Conservation (phyloP, 2,113 vertebrate genomes). For the Canis aureus region DNA sequence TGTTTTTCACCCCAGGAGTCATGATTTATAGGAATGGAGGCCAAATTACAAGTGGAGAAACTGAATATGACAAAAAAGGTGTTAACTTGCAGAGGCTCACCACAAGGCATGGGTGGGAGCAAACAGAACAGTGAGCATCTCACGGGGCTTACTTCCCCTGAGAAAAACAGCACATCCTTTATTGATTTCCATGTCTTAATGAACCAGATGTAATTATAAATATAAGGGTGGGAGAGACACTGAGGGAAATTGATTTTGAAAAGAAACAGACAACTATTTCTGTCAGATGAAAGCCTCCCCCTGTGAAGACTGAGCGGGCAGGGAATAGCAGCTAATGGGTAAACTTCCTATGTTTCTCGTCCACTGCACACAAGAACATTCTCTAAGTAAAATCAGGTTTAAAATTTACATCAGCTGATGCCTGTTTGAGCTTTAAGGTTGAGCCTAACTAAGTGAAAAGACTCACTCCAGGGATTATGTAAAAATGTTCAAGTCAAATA, state of each 20-base stretch:
- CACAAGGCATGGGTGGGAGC: not conserved
- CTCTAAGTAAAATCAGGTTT: slow-evolving; percentile 42
- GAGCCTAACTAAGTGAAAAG: slow-evolving; percentile 59
- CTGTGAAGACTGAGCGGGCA: not conserved
- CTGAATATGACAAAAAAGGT: not conserved
- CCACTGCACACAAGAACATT: not conserved
- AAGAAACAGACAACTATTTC: slow-evolving; percentile 58
- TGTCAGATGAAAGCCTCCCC: slow-evolving; percentile 49
- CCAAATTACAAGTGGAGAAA: not conserved
- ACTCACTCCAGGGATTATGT: slow-evolving; percentile 12
- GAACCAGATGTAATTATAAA: slow-evolving; percentile 71
- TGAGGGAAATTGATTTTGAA: slow-evolving; percentile 59
- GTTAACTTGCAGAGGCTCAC: not conserved
- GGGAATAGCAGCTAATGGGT: not conserved
- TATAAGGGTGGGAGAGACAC: slow-evolving; percentile 9
- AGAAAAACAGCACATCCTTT: slow-evolving; percentile 20
- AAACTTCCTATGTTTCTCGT: not conserved
- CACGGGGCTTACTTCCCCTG: not conserved
- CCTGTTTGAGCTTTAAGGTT: slow-evolving; percentile 1
- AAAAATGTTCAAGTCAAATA: slow-evolving; percentile 45
- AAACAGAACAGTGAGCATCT: not conserved
- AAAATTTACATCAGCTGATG: not conserved
- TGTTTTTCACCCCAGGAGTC: not conserved
- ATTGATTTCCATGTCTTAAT: slow-evolving; percentile 57
- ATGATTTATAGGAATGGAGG: not conserved